Evolutionary conservation across 2,888 invertebrate genomes (phyloP), one percentile per base, ranked within the genome.

Genomic region (Spialia ferax): DNA sequence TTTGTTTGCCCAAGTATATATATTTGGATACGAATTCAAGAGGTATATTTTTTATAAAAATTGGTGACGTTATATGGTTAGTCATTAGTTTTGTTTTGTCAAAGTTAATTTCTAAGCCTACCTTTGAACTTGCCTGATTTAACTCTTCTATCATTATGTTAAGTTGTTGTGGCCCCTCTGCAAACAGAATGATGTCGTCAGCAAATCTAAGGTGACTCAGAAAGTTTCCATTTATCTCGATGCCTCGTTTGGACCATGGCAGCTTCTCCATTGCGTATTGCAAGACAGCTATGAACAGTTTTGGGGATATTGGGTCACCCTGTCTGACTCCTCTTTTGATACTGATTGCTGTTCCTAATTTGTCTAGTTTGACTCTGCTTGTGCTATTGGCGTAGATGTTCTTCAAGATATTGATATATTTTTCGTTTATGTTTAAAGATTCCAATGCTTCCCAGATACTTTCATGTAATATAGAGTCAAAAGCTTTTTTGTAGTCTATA

Each of bases 401-500:
- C 22, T 32, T 64, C n/a, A 64, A 4, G 11, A 64, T 38, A 10
- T 63, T 38, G 0, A 63, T 63, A 23, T 71, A 71, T 10, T 68
- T 68, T 3, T 63, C 15, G 7, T 63, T 45, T 8, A 67, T 38
- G 15, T 63, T 61, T 62, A 18, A 42, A 20, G 29, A 5, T 11
- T 60, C 15, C 15, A 71, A 22, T 4, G 70, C 60, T 65, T 69
- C 29, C 70, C 71, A 71, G 20, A 70, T 70, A 22, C 68, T 57
- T 1, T 50, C 29, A 29, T 70, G 71, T n/a, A 61, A 57, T 20
- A 71, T 62, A 10, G 66, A 50, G 45, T 70, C 66, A 23, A 70
- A 71, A 52, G 68, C 68, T 65, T 71, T 71, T 38, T 60, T 66
- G 23, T 69, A 68, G 48, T 70, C 68, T 1, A 71, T 69, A 23